Evolutionary conservation across 2,797 vertebrate genomes (phyloP).

Genomic region (Chrysocyon brachyurus): DNA sequence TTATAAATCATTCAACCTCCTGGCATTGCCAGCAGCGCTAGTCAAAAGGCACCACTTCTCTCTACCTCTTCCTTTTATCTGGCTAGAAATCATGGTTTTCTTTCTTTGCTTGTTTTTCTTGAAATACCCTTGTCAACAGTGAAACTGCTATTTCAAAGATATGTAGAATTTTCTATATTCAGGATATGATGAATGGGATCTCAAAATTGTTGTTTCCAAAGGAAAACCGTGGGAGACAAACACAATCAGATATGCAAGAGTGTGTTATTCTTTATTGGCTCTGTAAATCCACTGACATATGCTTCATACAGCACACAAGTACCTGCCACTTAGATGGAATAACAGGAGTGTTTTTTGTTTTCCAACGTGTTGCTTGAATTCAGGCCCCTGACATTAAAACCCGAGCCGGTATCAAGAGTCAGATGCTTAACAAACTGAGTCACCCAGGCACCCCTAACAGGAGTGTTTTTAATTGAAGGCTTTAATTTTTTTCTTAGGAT

Average conservation of each 20-base stretch:
- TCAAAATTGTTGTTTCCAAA: constrained; percentile 44
- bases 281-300: neutral
- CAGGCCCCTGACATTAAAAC: neutral
- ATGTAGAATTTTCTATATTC: neutral
- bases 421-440: neutral
- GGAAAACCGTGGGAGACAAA: neutral
- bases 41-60: neutral
- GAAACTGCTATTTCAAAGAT: constrained; percentile 51
- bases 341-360: neutral
- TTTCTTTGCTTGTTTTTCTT: constrained; percentile 52
- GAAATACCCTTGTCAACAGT: neutral
- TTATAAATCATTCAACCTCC: constrained; percentile 70
- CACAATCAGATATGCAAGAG: neutral
- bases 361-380: neutral
- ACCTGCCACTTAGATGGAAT: neutral
- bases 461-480: neutral
- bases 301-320: neutral
- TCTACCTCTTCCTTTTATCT: constrained; percentile 5
- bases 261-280: neutral
- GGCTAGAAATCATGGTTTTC: constrained; percentile 8
- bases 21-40: constrained; percentile 5
- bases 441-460: neutral
- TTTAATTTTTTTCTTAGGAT: neutral
- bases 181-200: constrained; percentile 24
- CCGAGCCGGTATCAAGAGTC: neutral